Conservation (phyloP, 2,888 invertebrate species). For the Molanna angustata region DNA sequence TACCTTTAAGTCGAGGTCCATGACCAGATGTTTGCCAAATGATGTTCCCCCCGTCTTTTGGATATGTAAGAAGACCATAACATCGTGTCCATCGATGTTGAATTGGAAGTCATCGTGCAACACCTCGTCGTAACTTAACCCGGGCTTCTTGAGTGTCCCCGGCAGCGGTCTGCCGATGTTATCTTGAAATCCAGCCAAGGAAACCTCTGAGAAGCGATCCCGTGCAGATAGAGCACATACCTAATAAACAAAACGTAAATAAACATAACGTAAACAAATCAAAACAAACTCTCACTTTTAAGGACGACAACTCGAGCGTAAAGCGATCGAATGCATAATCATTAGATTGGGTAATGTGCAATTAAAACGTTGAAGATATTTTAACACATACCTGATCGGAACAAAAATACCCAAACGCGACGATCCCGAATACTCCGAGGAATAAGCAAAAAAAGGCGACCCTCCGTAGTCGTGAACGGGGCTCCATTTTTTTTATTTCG, state of each 20-base stretch:
- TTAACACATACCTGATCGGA: conserved; percentile 85
- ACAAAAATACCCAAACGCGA: conserved; percentile 88
- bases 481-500: conserved; percentile 84
- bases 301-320: too few relatives aligned
- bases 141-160: conserved; percentile 58
- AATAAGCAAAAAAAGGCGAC: conserved; percentile 79
- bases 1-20: conserved; percentile 81
- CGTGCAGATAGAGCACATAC: conserved; percentile 72
- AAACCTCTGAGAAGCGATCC: conserved; percentile 54
- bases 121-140: conserved; percentile 82
- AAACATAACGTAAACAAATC: conserved; percentile 16
- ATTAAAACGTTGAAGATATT: too few relatives aligned
- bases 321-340: background rate
- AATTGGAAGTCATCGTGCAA: conserved; percentile 84
- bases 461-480: conserved; percentile 75
- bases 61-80: conserved; percentile 96
- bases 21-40: conserved; percentile 94
- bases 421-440: conserved; percentile 80
- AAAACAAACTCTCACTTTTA: background rate
- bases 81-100: conserved; percentile 91
- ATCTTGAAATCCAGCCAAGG: conserved; percentile 51
- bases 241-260: conserved; percentile 39
- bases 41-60: conserved; percentile 99
- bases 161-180: conserved; percentile 54
- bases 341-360: background rate